These are phyloP conservation scores for Stigmatopora argus DNA, from an alignment of 2,113 vertebrate species.

Conservation along the genomic window DNA sequence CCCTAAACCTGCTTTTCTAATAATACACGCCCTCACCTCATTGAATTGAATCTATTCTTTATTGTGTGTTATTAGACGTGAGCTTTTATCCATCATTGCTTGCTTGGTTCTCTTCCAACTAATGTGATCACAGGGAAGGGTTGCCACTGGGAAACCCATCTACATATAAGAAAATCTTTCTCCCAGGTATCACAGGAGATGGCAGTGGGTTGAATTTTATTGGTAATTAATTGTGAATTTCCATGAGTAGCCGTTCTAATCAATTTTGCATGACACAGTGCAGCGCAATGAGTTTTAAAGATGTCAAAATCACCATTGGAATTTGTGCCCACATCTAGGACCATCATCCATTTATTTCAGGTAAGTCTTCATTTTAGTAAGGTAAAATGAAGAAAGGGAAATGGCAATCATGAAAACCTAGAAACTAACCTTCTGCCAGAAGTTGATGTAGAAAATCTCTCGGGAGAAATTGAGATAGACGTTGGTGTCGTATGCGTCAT, in stretches of 20 bases:
- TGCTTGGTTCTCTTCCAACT: conserved; percentile 19
- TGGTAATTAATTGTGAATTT: conserved; percentile 30
- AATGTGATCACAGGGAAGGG: conserved; percentile 30
- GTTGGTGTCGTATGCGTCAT: conserved; percentile 94
- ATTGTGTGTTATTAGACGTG: conserved; percentile 25
- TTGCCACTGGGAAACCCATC: conserved; percentile 36
- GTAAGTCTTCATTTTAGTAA: not conserved
- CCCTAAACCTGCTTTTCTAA: conserved; percentile 48
- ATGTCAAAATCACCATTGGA: conserved; percentile 16
- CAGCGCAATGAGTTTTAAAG: not conserved
- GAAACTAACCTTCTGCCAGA: conserved; percentile 90
- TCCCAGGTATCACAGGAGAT: conserved; percentile 30
- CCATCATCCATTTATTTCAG: not conserved
- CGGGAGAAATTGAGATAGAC: conserved; percentile 93
- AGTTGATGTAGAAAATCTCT: conserved; percentile 98
- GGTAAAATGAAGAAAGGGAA: not conserved
- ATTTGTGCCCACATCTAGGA: not conserved
- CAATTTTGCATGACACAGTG: conserved; percentile 2
- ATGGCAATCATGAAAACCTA: not conserved
- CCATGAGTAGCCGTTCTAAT: conserved; percentile 10
- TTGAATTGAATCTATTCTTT: conserved; percentile 36
- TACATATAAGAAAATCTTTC: conserved; percentile 17
- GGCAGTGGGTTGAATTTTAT: conserved; percentile 34
- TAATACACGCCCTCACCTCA: conserved; percentile 33
- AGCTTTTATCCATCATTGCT: conserved; percentile 26